A percentile compares a stretch with the other conserved stretches of the same genome.
These are phyloP conservation scores for Hydrozoanthus gracilis DNA, from an alignment of 92 coral and sea anemone genomes.

Conservation along the genomic window DNA sequence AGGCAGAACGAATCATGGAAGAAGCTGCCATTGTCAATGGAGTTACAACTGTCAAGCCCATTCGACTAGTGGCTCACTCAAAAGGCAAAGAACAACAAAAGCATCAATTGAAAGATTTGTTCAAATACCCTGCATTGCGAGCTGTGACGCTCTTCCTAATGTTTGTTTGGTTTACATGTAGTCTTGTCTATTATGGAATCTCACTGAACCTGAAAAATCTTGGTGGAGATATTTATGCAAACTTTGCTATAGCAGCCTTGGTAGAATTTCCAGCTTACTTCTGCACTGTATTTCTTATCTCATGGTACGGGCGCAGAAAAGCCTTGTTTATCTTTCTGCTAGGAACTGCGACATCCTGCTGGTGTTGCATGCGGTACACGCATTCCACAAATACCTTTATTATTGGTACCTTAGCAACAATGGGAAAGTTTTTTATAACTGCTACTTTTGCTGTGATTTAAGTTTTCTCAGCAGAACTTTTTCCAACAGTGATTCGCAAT, in stretches of 20 bases:
- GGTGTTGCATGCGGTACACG: slow-evolving; percentile 46
- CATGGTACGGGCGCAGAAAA: slow-evolving; percentile 63
- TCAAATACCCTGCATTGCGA: slow-evolving; percentile 50
- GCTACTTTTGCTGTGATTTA: slow-evolving; percentile 66
- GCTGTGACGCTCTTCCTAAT: slow-evolving; percentile 52
- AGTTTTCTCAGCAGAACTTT: slow-evolving; percentile 71
- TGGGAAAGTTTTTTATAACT: slow-evolving; percentile 72
- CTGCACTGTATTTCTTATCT: slow-evolving; percentile 54
- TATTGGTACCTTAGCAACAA: slow-evolving; percentile 41
- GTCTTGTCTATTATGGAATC: slow-evolving; percentile 73
- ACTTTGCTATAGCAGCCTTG: slow-evolving; percentile 63
- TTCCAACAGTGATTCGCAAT: slow-evolving; percentile 79
- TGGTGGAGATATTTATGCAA: slow-evolving; percentile 70
- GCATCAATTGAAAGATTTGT: slow-evolving; percentile 44
- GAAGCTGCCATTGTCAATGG: slow-evolving; percentile 55
- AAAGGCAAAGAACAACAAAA: slow-evolving; percentile 32
- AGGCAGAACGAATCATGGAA: slow-evolving; percentile 58
- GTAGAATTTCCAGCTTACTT: slow-evolving; percentile 75
- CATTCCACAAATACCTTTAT: slow-evolving; percentile 42
- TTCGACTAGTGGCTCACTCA: slow-evolving; percentile 14
- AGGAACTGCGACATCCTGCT: slow-evolving; percentile 62
- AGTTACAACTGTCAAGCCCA: slow-evolving; percentile 36
- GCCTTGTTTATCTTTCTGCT: slow-evolving; percentile 60
- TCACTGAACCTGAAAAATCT: slow-evolving; percentile 69
- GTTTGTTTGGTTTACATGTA: slow-evolving; percentile 56